Percentiles rank a stretch among this genome's conserved stretches.
These are phyloP conservation scores for Phymatocera aterrima DNA, from an alignment of 2,888 invertebrate species.

Conservation along the genomic window DNA sequence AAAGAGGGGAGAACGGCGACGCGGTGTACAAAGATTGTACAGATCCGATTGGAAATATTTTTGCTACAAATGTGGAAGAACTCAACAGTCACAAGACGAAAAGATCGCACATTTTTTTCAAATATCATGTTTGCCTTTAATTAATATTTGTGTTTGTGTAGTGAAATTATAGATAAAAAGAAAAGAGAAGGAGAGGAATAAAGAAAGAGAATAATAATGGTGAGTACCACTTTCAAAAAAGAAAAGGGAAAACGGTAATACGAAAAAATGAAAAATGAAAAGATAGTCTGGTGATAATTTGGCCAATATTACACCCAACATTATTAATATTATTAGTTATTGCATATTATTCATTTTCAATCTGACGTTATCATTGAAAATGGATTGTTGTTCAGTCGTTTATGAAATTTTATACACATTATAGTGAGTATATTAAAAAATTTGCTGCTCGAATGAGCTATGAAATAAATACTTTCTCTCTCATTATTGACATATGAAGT, in stretches of 20 bases:
- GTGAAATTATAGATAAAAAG: constrained; percentile 1
- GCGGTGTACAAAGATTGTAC: constrained; percentile 47
- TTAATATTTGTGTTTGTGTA: constrained; percentile 34
- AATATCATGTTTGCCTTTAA: constrained; percentile 37
- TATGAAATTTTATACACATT: constrained; percentile 25
- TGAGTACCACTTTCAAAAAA: no score
- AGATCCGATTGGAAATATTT: constrained; percentile 54
- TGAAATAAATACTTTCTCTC: background rate
- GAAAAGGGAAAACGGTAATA: background rate
- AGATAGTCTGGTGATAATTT: constrained; percentile 31
- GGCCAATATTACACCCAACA: constrained; percentile 37
- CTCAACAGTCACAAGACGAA: constrained; percentile 41
- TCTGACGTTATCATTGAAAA: constrained; percentile 32
- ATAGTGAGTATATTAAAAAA: background rate
- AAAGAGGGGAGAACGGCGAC: background rate
- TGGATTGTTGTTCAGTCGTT: constrained; percentile 28
- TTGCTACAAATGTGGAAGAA: constrained; percentile 53
- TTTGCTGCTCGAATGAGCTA: background rate
- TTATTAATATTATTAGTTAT: constrained; percentile 42
- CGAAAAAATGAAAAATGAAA: background rate
- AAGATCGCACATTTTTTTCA: constrained; percentile 41
- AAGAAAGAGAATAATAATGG: background rate
- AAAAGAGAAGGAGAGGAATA: background rate
- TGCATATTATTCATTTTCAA: constrained; percentile 39
- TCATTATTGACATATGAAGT: background rate